Conservation (phyloP, 2,888 invertebrate genomes). For the Cosmopolites sordidus region DNA sequence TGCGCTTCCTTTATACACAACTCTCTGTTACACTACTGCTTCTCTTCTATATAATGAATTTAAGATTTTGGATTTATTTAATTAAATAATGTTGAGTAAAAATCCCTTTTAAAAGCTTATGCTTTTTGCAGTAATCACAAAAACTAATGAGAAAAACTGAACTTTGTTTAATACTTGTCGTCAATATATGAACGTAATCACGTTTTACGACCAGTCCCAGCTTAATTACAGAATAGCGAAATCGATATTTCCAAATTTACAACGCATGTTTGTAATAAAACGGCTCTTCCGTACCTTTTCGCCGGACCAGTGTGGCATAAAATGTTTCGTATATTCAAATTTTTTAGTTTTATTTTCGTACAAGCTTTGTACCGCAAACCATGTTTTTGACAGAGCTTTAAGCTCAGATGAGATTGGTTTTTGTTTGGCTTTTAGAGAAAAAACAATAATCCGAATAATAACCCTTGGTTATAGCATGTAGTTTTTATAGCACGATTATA, state of each 20-base stretch:
- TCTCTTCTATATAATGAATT: too few relatives aligned
- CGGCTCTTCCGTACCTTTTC: not conserved
- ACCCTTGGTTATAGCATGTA: too few relatives aligned
- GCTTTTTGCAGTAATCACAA: not conserved
- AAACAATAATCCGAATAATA: too few relatives aligned
- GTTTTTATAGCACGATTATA: too few relatives aligned
- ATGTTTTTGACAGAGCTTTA: too few relatives aligned
- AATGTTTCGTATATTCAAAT: not conserved
- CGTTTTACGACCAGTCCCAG: not conserved
- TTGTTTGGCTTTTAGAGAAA: too few relatives aligned
- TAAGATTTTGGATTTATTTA: too few relatives aligned
- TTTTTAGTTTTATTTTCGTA: too few relatives aligned
- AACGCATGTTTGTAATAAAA: slow-evolving; percentile 1
- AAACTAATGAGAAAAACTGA: not conserved
- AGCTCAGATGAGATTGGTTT: too few relatives aligned
- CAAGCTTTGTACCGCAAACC: too few relatives aligned
- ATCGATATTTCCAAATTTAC: not conserved
- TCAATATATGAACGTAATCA: not conserved
- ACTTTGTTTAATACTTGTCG: not conserved
- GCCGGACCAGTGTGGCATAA: not conserved
- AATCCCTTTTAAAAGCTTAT: not conserved
- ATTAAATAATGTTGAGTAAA: not conserved
- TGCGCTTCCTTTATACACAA: too few relatives aligned
- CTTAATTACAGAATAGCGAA: not conserved
- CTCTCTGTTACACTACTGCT: too few relatives aligned